Evolutionary conservation across 2,797 vertebrate genomes (phyloP), one percentile per base, ranked within the genome.

Genomic region (Chaunax sp.): DNA sequence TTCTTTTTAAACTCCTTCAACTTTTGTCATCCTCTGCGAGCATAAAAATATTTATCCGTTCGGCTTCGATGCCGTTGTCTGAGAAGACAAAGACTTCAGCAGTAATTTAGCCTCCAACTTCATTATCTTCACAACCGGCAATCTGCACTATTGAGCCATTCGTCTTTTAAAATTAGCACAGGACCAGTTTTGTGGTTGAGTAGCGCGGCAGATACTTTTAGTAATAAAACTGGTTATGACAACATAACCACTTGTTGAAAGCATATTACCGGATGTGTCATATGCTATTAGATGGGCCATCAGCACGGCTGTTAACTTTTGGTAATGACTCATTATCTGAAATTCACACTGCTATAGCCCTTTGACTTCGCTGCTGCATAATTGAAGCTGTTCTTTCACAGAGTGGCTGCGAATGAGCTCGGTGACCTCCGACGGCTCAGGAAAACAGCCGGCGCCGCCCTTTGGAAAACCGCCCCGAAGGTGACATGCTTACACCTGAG

Each of bases 251-350:
- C 73, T 84, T 78, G 73, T 73, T 66, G 75, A 72, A 79, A 86
- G 65, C 47, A 66, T 44, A 83, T 78, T 68, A 69, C 46, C 5
- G 28, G 66, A 66, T 72, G 69, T 64, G 73, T 84, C 60, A 20
- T 63, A 43, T 74, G 66, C 66, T 53, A 23, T 72, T 72, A 64
- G 64, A 75, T 63, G 35, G 64, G 64, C 67, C 78, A 76, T 87
- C 69, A 41, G 44, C 73, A 71, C 47, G 54, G 80, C 62, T 81
- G 77, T 83, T 81, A 73, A 85, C 72, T 73, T 75, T 50, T 26
- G 51, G 66, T 82, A 82, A 85, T 61, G 82, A 81, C 67, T 78
- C 82, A 81, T 84, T 77, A 81, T 80, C 41, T 73, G 63, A 64
- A 71, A 74, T 58, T 66, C 64, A 64, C 64, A 61, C 47, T 65